These are phyloP conservation scores for Onychomys arenicola DNA, from an alignment of 2,797 vertebrate genomes.

Conservation along the genomic window DNA sequence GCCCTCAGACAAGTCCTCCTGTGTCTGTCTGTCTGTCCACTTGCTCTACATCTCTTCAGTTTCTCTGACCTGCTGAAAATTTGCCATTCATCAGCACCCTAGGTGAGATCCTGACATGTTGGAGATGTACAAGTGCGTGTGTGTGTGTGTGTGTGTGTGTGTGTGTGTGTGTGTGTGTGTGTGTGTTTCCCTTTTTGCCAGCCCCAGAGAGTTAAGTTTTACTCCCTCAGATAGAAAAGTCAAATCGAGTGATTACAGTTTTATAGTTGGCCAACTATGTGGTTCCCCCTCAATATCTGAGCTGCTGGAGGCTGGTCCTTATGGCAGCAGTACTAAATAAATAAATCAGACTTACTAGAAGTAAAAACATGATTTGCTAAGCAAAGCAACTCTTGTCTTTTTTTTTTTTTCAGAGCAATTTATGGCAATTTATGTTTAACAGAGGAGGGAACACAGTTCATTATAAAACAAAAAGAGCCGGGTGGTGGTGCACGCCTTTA, in stretches of 20 bases:
- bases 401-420: not conserved
- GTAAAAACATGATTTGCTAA: not conserved
- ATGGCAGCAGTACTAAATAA: not conserved
- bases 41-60: no score
- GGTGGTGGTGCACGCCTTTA: no score
- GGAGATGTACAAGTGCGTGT: not conserved
- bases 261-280: no score
- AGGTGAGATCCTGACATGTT: not conserved
- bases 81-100: not conserved
- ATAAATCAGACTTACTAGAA: not conserved
- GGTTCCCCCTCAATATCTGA: not conserved
- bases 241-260: no score
- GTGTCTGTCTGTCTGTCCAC: no score
- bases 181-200: not conserved
- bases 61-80: not conserved
- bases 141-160: not conserved
- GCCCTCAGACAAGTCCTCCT: no score
- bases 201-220: not conserved
- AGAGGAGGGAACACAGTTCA: not conserved
- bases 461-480: slow-evolving; percentile 43
- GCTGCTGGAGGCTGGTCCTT: not conserved
- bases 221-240: no score
- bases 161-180: not conserved
- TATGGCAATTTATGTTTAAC: not conserved
- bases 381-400: not conserved